Evolutionary conservation across 2,113 vertebrate genomes (phyloP).

Genomic region (Cepphus grylle): DNA sequence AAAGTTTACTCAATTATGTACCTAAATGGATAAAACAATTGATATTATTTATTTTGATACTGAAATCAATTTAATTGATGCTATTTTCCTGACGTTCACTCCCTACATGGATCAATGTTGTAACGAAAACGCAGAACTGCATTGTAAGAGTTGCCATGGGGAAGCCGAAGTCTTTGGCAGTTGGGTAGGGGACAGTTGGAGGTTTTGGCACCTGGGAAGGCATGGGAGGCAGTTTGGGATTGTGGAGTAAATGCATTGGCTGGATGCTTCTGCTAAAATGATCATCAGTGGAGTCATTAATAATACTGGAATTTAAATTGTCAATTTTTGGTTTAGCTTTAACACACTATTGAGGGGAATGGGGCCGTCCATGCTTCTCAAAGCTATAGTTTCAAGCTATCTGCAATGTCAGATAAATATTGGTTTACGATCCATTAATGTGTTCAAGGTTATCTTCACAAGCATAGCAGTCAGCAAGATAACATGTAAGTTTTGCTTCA

Average conservation of each 20-base stretch:
- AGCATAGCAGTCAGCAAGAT: background rate
- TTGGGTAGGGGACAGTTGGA: conserved; percentile 58
- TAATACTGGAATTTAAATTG: conserved; percentile 55
- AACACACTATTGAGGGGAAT: background rate
- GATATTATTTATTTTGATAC: conserved; percentile 58
- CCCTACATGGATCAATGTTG: background rate
- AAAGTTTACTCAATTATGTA: conserved; percentile 53
- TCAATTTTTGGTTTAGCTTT: conserved; percentile 17
- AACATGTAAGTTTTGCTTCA: conserved; percentile 11
- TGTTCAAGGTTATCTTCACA: conserved; percentile 35
- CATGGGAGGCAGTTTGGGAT: conserved; percentile 48
- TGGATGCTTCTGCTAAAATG: conserved; percentile 52
- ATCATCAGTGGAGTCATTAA: conserved; percentile 60
- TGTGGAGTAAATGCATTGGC: conserved; percentile 45
- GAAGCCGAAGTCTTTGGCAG: conserved; percentile 56
- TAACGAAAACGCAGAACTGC: conserved; percentile 1
- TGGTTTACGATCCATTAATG: background rate
- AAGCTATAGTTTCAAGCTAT: background rate
- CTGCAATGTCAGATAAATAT: background rate
- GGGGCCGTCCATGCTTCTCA: background rate
- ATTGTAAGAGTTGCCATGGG: conserved; percentile 58
- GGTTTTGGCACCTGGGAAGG: conserved; percentile 62
- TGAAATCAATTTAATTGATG: conserved; percentile 45
- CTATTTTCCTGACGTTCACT: conserved; percentile 21
- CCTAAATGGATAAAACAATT: conserved; percentile 59